Evolutionary conservation across 2,113 vertebrate genomes (phyloP), one percentile per base, ranked within the genome.

Genomic region (Lepus europaeus): DNA sequence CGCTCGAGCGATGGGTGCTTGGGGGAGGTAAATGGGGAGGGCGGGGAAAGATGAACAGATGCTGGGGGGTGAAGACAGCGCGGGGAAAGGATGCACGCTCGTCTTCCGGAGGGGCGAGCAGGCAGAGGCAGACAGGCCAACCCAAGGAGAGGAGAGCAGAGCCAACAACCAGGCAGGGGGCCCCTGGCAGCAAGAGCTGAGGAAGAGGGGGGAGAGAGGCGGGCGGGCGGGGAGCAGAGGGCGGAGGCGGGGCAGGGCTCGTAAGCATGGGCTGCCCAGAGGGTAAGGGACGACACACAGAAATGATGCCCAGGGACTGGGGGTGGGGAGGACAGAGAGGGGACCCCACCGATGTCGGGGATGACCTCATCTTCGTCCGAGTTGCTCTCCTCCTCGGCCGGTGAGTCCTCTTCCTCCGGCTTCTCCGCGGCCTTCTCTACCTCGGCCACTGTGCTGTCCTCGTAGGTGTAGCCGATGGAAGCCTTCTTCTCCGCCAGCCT

Each of bases 351-450:
- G 2, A 99, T 99, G 93, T 99, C 99, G 12, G 99, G 99, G 95
- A 99, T 99, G 96, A 99, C 99, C 93, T 99, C 99, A 1, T 99
- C 99, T 97, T 99, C 99, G 0, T 99, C 99, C 0, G 99, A 99
- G 97, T 99, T 99, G 96, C 99, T 99, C 94, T 99, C 99, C 27
- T 98, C 98, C 97, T 99, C 99, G 13, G 99, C 99, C 0, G 99
- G 99, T 27, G 99, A 99, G 0, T 99, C 99, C 36, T 99, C 99
- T 1, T 99, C 99, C 0, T 98, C 97, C 0, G 97, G 81, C 9
- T 99, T 99, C 73, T 99, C 99, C 0, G 98, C 93, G 25, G 95
- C 98, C 6, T 98, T 98, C 2, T 99, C 99, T 0, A 99, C 97
- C 95, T 99, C 99, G 0, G 99, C 97, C 97, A 99, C 99, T 0